These are phyloP conservation scores for Lamellibrachia satsuma DNA, from an alignment of 2,888 invertebrate genomes.

Conservation along the genomic window DNA sequence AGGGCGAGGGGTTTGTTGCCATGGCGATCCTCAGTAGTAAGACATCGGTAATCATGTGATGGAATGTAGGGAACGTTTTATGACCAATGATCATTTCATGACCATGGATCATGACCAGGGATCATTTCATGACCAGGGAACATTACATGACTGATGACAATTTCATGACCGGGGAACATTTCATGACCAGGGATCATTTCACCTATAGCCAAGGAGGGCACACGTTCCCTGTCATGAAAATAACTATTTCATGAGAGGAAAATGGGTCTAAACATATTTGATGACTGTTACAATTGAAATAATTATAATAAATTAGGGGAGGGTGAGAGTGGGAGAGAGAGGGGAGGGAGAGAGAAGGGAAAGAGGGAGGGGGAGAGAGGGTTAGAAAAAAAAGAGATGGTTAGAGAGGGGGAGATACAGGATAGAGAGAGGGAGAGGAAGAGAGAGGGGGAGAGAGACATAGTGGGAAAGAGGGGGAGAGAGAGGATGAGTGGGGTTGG, in stretches of 20 bases:
- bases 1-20: constrained; percentile 18
- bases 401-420: not conserved
- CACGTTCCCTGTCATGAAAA: not conserved
- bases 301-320: not conserved
- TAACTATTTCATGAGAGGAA: not conserved
- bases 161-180: not conserved
- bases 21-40: no score
- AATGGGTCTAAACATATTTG: no score
- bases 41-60: no score
- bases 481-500: not conserved
- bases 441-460: no score
- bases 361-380: not conserved
- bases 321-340: not conserved
- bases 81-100: no score
- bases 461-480: not conserved
- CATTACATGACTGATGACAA: no score
- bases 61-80: no score
- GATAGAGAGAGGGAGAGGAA: not conserved
- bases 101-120: not conserved
- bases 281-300: no score
- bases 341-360: not conserved
- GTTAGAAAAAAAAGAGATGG: no score
- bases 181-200: not conserved
- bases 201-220: not conserved
- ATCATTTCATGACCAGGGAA: not conserved